Evolutionary conservation across 2,113 vertebrate species (phyloP), one percentile per base, ranked within the genome.

Genomic region (Protomyctophum bolini): DNA sequence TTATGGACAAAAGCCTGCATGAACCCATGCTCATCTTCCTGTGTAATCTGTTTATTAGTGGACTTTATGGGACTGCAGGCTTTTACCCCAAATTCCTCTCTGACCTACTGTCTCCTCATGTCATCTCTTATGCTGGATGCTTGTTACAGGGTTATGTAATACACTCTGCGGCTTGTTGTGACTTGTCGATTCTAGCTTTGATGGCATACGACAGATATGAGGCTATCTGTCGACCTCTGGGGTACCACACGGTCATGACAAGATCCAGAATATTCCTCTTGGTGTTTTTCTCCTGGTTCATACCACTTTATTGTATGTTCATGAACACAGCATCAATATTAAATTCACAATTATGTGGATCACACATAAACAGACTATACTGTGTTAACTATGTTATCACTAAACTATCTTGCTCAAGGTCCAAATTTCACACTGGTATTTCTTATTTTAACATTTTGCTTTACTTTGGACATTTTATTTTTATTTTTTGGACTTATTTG

Each of bases 21-120:
- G 58, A 84, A 10, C 87, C 83, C 0, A 89, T 87, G 87, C 86
- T 87, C n/a, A 58, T 87, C 6, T 82, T 85, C 6, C 1, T 87
- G 64, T 83, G 82, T 68, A 83, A 82, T 61, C 48, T 86, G 1
- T 85, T 84, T 56, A 28, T 81, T 1, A 85, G 68, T 59, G 64
- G 61, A 1, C 51, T 89, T 10, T 89, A 82, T 68, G 87, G 83
- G 28, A 75, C 83, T 2, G 15, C 61, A 2, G 82, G 80, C 2
- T 89, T 89, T 48, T 89, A 82, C 58, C 85, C 80, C 10, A 83
- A 86, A 64, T 79, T 87, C 8, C 72, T 89, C 3, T 0, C 55
- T 7, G 79, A 89, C 54, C 80, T 87, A 2, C 2, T 85, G 14
- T 66, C 62, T 1, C 15, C 70, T 51, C 77, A 67, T 33, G 65